Evolutionary conservation across 2,888 invertebrate species (phyloP), one percentile per base, ranked within the genome.

Genomic region (Chironomus tentans): DNA sequence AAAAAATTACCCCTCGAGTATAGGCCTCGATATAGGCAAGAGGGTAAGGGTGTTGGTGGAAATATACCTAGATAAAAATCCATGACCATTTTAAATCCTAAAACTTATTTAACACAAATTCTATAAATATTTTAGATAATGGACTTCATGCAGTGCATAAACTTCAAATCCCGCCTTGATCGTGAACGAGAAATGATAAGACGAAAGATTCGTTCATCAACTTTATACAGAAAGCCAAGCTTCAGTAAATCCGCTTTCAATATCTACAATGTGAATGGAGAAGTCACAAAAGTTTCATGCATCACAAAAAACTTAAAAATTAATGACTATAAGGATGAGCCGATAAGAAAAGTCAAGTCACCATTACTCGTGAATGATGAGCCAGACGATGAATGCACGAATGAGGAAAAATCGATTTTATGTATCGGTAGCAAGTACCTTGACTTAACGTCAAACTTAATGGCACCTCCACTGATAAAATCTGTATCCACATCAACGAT

Each of bases 131-230:
- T 21, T 21, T 65, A 65, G 65, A 76, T 76, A 10, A 76, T 76
- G 76, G 76, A 76, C 38, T 69, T 76, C 15, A 76, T 76, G 76
- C 76, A 76, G 24, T 76, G 76, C 21, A 48, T 76, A 15, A 76
- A 76, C 28, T 76, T 76, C 69, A 76, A 76, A 22, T 69, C 76
- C 7, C 48, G 76, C 4, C 61, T 76, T 7, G 76, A 76, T 61
- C 76, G 76, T 28, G 76, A 76, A n/a, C 18, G 61, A 2, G 76
- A 76, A 76, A 68, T 76, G 76, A 76, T 76, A 21, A 24, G 69
- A 12, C 46, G 76, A 18, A 76, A 76, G 48, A 76, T 76, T 69
- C 68, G 69, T n/a, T 76, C 76, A 28, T 76, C 76, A 15, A 76
- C 76, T 2, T 21, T 76, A 1, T 76, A 76, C 22, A 21, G 69